phyloP scores from a whole-genome alignment of 2,113 vertebrate species.

The Xenopus tropicalis region DNA sequence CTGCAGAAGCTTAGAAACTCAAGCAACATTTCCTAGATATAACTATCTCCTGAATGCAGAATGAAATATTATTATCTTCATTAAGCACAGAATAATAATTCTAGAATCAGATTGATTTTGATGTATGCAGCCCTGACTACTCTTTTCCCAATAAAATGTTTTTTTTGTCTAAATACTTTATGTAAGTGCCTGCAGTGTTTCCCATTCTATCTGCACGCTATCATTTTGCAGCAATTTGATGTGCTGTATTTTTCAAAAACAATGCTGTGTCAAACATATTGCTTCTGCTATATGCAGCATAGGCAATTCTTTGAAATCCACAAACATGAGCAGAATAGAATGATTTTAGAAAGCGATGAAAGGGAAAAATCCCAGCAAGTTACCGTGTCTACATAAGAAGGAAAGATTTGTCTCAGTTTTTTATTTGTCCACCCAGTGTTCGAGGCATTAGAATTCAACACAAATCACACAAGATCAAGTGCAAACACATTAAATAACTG shows the following conservation, averaged over 20 bases:
- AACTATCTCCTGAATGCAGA: too few relatives aligned
- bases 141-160: too few relatives aligned
- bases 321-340: conserved; percentile 58
- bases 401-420: conserved; percentile 47
- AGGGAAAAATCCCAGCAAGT: conserved; percentile 45
- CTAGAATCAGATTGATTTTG: too few relatives aligned
- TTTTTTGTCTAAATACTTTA: too few relatives aligned
- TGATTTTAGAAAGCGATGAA: conserved; percentile 45
- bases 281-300: conserved; percentile 39
- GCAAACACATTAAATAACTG: too few relatives aligned
- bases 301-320: conserved; percentile 54
- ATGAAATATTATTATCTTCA: too few relatives aligned
- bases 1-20: too few relatives aligned
- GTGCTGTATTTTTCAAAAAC: conserved; percentile 27
- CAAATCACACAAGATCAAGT: too few relatives aligned
- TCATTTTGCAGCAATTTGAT: conserved; percentile 31
- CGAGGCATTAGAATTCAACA: too few relatives aligned
- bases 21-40: too few relatives aligned
- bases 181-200: conserved; percentile 8
- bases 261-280: conserved; percentile 47
- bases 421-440: background rate
- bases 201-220: conserved; percentile 31
- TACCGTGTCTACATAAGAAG: conserved; percentile 43
- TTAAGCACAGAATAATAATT: too few relatives aligned
- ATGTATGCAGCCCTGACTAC: too few relatives aligned